phyloP scores from a whole-genome alignment of 2,797 vertebrate genomes.

The Atherinosoma microstoma region DNA sequence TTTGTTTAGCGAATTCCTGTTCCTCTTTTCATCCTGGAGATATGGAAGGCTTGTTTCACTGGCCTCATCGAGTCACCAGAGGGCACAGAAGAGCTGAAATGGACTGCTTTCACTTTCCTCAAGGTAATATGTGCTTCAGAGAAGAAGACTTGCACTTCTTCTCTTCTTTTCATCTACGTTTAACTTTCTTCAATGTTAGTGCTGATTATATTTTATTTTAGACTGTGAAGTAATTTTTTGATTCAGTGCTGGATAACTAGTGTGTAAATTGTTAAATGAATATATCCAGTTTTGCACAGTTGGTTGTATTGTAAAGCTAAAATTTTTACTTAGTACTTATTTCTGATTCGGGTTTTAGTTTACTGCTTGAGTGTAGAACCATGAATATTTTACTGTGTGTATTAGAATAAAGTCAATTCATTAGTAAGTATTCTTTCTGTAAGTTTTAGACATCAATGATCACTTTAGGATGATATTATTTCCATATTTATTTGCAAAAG shows the following conservation, averaged over 20 bases:
- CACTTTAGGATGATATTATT: background rate
- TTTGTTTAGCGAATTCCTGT: conserved; percentile 88
- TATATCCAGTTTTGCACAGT: background rate
- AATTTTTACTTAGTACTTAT: background rate
- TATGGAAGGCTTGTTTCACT: conserved; percentile 98
- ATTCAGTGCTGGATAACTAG: background rate
- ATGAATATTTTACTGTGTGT: background rate
- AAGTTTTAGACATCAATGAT: background rate
- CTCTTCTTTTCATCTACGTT: background rate
- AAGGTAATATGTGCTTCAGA: conserved; percentile 87
- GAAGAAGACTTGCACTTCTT: background rate
- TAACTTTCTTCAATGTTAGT: background rate
- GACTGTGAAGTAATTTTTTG: background rate
- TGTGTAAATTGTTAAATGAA: background rate
- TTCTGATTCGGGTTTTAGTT: background rate
- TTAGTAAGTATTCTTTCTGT: background rate
- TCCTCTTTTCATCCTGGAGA: conserved; percentile 92
- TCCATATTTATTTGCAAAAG: background rate
- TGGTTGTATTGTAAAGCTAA: background rate
- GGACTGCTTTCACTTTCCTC: conserved; percentile 98
- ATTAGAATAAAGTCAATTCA: background rate
- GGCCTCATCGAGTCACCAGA: conserved; percentile 98
- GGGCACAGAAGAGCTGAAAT: conserved; percentile 97
- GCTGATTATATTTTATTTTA: background rate
- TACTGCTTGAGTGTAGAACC: background rate